Conservation (phyloP, 2,797 vertebrate genomes). For the Coregonus sp. region DNA sequence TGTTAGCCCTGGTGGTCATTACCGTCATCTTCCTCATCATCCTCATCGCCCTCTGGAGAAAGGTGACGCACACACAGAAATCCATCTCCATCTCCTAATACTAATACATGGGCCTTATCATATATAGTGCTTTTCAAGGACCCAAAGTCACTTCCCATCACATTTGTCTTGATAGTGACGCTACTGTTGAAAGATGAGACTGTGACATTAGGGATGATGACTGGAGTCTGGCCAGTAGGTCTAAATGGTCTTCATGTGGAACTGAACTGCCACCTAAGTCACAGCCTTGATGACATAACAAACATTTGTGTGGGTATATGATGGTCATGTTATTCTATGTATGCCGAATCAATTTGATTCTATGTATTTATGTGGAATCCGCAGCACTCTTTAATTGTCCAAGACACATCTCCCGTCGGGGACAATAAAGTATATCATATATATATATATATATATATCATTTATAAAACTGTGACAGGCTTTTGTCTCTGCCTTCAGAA, state of each 20-base stretch:
- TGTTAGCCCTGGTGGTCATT: constrained; percentile 83
- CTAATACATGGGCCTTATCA: too few relatives aligned
- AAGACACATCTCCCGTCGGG: neutral
- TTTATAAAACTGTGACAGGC: neutral
- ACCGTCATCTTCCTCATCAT: constrained; percentile 83
- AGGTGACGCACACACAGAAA: constrained; percentile 67
- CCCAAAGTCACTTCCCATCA: too few relatives aligned
- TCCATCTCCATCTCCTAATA: neutral
- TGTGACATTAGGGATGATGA: neutral
- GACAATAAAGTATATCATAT: too few relatives aligned
- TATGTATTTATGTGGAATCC: neutral
- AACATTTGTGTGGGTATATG: neutral
- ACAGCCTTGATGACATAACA: too few relatives aligned
- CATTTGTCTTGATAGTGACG: too few relatives aligned
- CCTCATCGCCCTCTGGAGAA: constrained; percentile 86
- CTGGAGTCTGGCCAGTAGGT: neutral
- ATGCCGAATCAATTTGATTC: neutral
- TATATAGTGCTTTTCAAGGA: too few relatives aligned
- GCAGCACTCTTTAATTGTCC: neutral
- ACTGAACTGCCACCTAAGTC: too few relatives aligned
- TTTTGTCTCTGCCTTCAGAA: constrained; percentile 70
- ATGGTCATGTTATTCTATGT: neutral
- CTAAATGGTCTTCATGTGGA: neutral
- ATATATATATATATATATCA: neutral
- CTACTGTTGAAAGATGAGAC: neutral